Conservation (phyloP, 2,797 vertebrate genomes). For the Salmo trutta region DNA sequence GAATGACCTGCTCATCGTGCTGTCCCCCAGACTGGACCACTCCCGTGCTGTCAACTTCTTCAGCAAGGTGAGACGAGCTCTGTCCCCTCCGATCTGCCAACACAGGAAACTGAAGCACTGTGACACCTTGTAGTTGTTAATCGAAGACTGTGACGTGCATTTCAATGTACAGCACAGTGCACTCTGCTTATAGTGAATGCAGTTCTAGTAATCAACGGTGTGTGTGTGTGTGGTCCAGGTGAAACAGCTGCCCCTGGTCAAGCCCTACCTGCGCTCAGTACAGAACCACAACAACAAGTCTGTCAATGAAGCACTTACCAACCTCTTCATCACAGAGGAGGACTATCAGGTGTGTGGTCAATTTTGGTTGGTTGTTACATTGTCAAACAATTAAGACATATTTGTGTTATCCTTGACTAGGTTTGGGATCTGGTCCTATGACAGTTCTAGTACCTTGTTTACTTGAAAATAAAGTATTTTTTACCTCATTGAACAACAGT, state of each 20-base stretch:
- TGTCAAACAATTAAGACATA: too few species aligned
- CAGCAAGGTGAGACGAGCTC: constrained; percentile 82
- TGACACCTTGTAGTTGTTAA: neutral
- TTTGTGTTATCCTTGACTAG: too few species aligned
- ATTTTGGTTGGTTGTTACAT: neutral
- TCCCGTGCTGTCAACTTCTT: constrained; percentile 97
- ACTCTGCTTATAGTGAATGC: neutral
- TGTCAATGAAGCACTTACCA: constrained; percentile 98
- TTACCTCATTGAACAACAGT: too few species aligned
- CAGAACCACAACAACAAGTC: constrained; percentile 99
- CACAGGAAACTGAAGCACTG: neutral
- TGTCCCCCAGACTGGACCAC: constrained; percentile 96
- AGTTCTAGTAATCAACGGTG: neutral
- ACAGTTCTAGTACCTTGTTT: neutral
- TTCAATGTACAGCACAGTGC: neutral
- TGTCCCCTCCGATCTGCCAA: neutral
- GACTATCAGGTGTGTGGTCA: constrained; percentile 88
- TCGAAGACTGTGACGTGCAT: neutral
- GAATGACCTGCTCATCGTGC: constrained; percentile 96
- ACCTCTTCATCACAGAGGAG: constrained; percentile 98
- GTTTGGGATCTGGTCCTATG: too few species aligned
- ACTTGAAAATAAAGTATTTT: too few species aligned
- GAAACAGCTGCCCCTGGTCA: constrained; percentile 94
- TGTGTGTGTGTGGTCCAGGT: constrained; percentile 74
- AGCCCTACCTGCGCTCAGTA: constrained; percentile 96